phyloP scores from a whole-genome alignment of 2,113 vertebrate genomes.

The Pampusana beccarii region DNA sequence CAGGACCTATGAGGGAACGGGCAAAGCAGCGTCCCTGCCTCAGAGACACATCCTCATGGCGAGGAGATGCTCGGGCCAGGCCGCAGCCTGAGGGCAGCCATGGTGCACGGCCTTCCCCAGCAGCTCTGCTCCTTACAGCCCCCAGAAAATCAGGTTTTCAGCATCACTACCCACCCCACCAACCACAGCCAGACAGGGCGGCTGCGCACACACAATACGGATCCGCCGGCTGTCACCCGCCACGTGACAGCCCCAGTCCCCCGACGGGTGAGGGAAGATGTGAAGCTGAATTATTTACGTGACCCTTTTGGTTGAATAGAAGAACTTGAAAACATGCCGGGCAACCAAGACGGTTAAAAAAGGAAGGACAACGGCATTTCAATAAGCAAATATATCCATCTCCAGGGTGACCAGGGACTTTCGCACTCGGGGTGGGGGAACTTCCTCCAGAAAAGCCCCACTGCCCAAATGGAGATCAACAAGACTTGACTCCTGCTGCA shows the following conservation, averaged over 20 bases:
- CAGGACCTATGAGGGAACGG: background rate
- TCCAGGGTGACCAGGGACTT: background rate
- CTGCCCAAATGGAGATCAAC: background rate
- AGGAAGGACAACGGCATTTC: background rate
- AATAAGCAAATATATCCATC: background rate
- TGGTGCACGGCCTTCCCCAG: background rate
- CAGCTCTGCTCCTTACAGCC: background rate
- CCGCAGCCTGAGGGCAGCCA: background rate
- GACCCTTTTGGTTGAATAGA: background rate
- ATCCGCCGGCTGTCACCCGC: background rate
- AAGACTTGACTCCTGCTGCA: background rate
- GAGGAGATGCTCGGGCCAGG: accelerated
- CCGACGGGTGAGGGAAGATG: accelerated
- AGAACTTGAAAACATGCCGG: accelerated
- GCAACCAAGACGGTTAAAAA: background rate
- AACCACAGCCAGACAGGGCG: accelerated
- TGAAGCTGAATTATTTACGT: background rate
- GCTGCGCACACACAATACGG: accelerated
- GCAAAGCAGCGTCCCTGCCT: background rate
- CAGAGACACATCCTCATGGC: accelerated
- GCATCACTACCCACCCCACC: accelerated
- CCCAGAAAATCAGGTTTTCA: background rate
- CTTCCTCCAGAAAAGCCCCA: background rate
- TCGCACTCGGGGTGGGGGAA: accelerated
- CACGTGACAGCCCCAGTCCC: background rate